Conservation (phyloP, 1,140 invertebrate species). For the Gonatopus flavifemur region DNA sequence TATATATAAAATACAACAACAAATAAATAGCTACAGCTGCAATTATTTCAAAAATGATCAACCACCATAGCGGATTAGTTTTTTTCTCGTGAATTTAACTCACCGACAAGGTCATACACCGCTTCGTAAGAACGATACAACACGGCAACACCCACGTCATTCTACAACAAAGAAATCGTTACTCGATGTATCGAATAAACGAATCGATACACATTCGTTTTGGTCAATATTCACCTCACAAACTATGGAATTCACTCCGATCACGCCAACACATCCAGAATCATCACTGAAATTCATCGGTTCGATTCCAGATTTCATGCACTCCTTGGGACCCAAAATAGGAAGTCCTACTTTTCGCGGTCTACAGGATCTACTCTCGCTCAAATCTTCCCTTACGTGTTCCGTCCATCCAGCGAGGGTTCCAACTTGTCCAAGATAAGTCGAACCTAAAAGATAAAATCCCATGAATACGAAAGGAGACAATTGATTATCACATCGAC, state of each 20-base stretch:
- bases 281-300: conserved; percentile 47
- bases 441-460: conserved; percentile 36
- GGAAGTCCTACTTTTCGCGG: conserved; percentile 59
- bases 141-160: conserved; percentile 56
- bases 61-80: no score
- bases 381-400: conserved; percentile 13
- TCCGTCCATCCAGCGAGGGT: conserved; percentile 63
- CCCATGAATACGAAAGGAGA: neutral
- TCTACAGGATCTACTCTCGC: conserved; percentile 40
- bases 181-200: neutral
- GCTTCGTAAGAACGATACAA: conserved; percentile 51
- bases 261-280: conserved; percentile 58
- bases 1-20: no score
- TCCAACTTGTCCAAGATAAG: conserved; percentile 61
- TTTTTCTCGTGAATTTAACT: no score
- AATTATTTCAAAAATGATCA: no score
- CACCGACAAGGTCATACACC: conserved; percentile 58
- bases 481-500: neutral
- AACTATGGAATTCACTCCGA: conserved; percentile 52
- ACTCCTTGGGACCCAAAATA: conserved; percentile 52
- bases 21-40: no score
- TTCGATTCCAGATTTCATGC: conserved; percentile 45
- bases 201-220: no score
- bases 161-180: conserved; percentile 43
- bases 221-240: conserved; percentile 54